A percentile compares a stretch with the other conserved stretches of the same genome.
phyloP scores from a whole-genome alignment of 2,797 vertebrate species.

The Octomys mimax region DNA sequence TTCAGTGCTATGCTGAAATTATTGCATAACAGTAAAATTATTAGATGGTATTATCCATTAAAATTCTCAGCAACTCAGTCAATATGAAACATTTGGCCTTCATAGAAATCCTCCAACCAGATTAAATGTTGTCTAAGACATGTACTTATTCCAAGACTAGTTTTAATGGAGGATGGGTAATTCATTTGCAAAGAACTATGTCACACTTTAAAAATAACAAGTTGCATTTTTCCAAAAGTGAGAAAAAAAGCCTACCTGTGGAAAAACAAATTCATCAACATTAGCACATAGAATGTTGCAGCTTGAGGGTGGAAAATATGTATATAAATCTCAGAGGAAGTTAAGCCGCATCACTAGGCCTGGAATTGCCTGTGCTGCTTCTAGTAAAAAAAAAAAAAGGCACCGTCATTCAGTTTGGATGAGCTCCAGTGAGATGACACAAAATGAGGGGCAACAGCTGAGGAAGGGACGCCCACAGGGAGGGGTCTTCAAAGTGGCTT shows the following conservation, averaged over 20 bases:
- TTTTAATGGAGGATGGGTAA: slow-evolving; percentile 19
- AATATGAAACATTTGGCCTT: neutral
- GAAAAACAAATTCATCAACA: slow-evolving; percentile 71
- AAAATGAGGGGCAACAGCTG: slow-evolving; percentile 83
- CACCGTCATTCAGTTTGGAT: slow-evolving; percentile 84
- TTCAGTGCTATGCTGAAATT: neutral
- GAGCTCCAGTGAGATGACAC: slow-evolving; percentile 84
- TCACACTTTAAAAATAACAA: slow-evolving; percentile 62
- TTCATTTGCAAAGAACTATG: neutral
- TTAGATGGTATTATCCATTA: neutral
- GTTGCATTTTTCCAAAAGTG: slow-evolving; percentile 53
- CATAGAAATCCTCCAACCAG: neutral
- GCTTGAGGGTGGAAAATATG: slow-evolving; percentile 73
- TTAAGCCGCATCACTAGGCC: slow-evolving; percentile 73
- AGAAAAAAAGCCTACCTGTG: neutral
- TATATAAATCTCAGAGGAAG: slow-evolving; percentile 84
- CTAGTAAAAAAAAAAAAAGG: slow-evolving; percentile 87
- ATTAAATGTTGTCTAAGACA: neutral
- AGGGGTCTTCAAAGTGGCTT: slow-evolving; percentile 74
- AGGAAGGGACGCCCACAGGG: slow-evolving; percentile 78
- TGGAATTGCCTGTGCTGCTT: slow-evolving; percentile 81
- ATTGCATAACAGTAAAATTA: neutral
- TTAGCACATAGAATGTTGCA: slow-evolving; percentile 36
- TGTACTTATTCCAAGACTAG: neutral
- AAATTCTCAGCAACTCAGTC: neutral